These are phyloP conservation scores for Propsilocerus akamusi DNA, from an alignment of 1,140 invertebrate genomes.

Conservation along the genomic window DNA sequence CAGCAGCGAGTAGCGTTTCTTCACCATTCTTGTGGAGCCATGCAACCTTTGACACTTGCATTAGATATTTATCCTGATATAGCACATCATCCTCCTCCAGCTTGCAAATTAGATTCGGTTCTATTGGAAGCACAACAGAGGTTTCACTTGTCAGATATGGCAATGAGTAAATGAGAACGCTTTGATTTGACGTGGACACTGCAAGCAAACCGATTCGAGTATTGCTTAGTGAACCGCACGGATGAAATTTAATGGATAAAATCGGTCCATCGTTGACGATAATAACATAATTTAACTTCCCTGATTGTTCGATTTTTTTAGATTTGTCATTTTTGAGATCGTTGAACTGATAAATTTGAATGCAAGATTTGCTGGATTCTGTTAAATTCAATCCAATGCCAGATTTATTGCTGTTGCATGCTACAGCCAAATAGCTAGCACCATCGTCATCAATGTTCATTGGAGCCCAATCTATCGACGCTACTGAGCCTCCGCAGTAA, in stretches of 20 bases:
- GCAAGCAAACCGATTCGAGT: background rate
- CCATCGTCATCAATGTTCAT: background rate
- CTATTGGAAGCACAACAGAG: background rate
- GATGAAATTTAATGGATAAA: background rate
- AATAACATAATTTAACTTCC: background rate
- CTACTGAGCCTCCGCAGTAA: background rate
- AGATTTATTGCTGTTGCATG: background rate
- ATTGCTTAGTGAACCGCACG: background rate
- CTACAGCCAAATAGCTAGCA: background rate
- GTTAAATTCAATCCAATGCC: background rate
- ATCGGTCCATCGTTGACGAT: background rate
- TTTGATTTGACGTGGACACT: background rate
- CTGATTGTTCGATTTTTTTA: background rate
- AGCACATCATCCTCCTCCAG: background rate
- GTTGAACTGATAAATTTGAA: background rate
- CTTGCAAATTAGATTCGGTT: background rate
- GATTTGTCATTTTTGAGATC: background rate
- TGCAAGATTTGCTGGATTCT: background rate
- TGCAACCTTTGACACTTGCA: background rate
- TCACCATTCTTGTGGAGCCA: background rate
- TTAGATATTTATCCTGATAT: background rate
- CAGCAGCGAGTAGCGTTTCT: background rate
- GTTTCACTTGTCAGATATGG: background rate
- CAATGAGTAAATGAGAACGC: background rate
- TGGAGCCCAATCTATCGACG: background rate